Percentiles rank a stretch among this genome's conserved stretches.
These are phyloP conservation scores for Plectus sambesii DNA, from an alignment of 1,140 invertebrate genomes.

Conservation along the genomic window DNA sequence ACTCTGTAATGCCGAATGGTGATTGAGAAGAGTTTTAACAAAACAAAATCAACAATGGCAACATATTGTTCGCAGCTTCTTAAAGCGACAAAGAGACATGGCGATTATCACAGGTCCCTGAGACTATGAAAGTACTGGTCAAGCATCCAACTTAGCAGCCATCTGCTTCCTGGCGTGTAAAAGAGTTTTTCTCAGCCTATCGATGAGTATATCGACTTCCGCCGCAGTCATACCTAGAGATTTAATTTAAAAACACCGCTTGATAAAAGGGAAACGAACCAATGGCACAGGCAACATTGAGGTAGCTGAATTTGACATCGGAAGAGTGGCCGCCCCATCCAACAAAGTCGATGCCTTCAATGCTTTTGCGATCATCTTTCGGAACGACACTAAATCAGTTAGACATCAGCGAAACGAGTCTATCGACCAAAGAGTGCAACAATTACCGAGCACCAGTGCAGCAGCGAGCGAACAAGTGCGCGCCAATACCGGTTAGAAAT, in stretches of 20 bases:
- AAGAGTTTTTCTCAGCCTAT: conserved; percentile 13
- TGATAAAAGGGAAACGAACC: conserved; percentile 8
- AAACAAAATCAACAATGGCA: too few relatives aligned
- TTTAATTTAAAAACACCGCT: conserved; percentile 3
- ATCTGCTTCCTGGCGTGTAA: conserved; percentile 28
- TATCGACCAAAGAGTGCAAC: too few relatives aligned
- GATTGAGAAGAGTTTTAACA: too few relatives aligned
- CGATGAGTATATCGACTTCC: conserved; percentile 23
- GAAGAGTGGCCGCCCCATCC: conserved; percentile 22
- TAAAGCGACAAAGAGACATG: too few relatives aligned
- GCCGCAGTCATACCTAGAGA: conserved; percentile 22
- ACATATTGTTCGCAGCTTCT: too few relatives aligned
- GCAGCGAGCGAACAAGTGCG: conserved; percentile 20
- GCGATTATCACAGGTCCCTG: too few relatives aligned
- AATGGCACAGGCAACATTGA: conserved; percentile 23
- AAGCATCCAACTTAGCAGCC: too few relatives aligned
- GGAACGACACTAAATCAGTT: conserved; percentile 18
- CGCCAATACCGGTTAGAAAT: too few relatives aligned
- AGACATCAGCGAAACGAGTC: too few relatives aligned
- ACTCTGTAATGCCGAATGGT: too few relatives aligned
- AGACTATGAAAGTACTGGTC: too few relatives aligned
- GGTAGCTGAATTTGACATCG: conserved; percentile 23
- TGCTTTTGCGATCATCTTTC: conserved; percentile 1
- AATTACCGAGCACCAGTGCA: conserved; percentile 26
- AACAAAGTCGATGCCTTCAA: conserved; percentile 20